Base-by-base conservation (phyloP, 1,140 invertebrate species). In the Macrotrachela quadricornifera region DNA sequence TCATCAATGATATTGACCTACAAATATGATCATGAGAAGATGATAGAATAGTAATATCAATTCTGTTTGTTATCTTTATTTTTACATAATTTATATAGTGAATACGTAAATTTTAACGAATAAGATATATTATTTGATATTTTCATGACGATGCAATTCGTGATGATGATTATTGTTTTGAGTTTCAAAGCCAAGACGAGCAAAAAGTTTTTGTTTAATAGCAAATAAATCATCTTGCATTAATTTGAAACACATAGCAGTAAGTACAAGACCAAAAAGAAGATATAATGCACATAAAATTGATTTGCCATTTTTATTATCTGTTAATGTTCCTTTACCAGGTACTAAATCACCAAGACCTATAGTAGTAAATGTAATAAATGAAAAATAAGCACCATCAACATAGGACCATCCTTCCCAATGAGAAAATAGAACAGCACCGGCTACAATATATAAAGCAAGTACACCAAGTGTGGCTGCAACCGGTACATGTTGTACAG, bases 401-500 rank as follows among this genome's bases (percentile, higher is more conserved):
- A 57, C 21, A 15, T 54, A 21, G n/a, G 47, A 36, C 57, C 57
- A 58, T 12, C 45, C 45, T 42, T 58, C 57, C 38, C 55, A 56
- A 44, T 46, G 36, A n/a, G 46, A 46, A 66, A 58, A 58, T 49
- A 58, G 44, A 16, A 43, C 46, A 11, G 57, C 50, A 36, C 57
- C 57, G 13, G 47, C 44, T 46, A 58, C 42, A 16, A 58, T 58
- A 46, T 58, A 58, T 4, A 44, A 37, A 30, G 46, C 46, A 15
- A 58, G 30, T 13, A 57, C 51, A 12, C 55, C 55, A 40, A 88
- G 79, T 63, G 83, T 86, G 21, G 90, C 69, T 81, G 83, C 86
- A 60, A 91, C 87, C 0, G 85, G 85, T 11, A 66, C 62, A 47
- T 55, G 54, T 42, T 42, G 12, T 15, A 14, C 15, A 42, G 2